Base-by-base conservation (phyloP, 2,888 invertebrate genomes). In the Coenonympha arcania region DNA sequence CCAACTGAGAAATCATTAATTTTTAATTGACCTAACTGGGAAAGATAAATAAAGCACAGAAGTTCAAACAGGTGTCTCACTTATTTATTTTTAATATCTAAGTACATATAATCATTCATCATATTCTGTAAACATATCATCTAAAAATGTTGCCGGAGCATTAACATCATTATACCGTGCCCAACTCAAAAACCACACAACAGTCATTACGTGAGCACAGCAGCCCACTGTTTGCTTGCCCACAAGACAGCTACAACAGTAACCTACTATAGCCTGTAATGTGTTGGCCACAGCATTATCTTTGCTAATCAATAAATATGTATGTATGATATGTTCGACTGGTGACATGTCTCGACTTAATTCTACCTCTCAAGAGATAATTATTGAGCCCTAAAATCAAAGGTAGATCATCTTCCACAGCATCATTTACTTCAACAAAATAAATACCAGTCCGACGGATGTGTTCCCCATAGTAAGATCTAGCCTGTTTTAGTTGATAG, bases 401-500 rank as follows among this genome's bases (percentile, higher is more conserved):
- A 39, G 37, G 37, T 8, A 39, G 6, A 39, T 39, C 37, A 6
- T 39, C 37, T 39, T 39, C 37, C 11, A 39, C 9, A 26, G 26
- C 26, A 26, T 42, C 11, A 42, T 42, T 42, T 19, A 20, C 31
- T 19, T 42, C 30, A 19, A 42, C 11, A 30, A 13, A 31, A 19
- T 43, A 43, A 22, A 33, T 16, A 19, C 43, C 22, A 20, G 31
- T 43, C 22, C n/a, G 18, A 33, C 31, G 31, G 41, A n/a, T n/a
- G n/a, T n/a, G n/a, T n/a, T n/a, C n/a, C n/a, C n/a, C n/a, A n/a
- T n/a, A n/a, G n/a, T n/a, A n/a, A n/a, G n/a, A 28, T 33, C n/a
- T 18, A 20, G 43, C 33, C 20, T 43, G 43, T 33, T 43, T 43
- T 11, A 43, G 31, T 33, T 22, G 43, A 22, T 43, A 43, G 20